Evolutionary conservation across 2,888 invertebrate species (phyloP).

Genomic region (Strigamia transsilvanica): DNA sequence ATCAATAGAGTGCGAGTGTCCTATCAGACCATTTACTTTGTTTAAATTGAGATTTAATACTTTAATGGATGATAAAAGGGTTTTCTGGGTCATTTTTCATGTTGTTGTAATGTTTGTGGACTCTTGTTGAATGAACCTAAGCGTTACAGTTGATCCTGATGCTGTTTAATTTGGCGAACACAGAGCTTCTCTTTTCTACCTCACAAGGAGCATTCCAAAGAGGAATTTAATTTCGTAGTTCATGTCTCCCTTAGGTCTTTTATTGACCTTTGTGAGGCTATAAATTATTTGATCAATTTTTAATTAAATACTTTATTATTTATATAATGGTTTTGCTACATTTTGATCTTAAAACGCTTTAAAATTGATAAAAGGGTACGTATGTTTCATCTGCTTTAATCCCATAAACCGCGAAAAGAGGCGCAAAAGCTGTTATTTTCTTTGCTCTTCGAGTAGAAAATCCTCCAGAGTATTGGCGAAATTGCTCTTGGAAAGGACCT

Average conservation of each 20-base stretch:
- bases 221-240: slow-evolving; percentile 25
- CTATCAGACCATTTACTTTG: no score
- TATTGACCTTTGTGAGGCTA: not conserved
- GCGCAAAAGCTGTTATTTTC: slow-evolving; percentile 8
- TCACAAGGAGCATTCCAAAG: slow-evolving; percentile 3
- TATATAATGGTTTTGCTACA: not conserved
- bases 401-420: not conserved
- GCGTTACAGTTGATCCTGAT: not conserved
- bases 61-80: not conserved
- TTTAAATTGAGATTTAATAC: not conserved
- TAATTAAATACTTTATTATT: not conserved
- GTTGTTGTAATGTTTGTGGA: not conserved
- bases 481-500: not conserved
- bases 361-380: no score
- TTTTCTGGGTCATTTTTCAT: not conserved
- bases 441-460: not conserved
- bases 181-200: not conserved
- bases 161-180: slow-evolving; percentile 35
- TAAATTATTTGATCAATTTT: slow-evolving; percentile 31
- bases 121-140: not conserved
- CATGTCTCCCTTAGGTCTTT: not conserved
- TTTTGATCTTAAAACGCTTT: no score
- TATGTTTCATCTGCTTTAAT: not conserved
- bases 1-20: no score
- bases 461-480: not conserved